Percentiles rank a stretch among this genome's conserved stretches.
These are phyloP conservation scores for Butorides virescens DNA, from an alignment of 2,113 vertebrate genomes.

Conservation along the genomic window DNA sequence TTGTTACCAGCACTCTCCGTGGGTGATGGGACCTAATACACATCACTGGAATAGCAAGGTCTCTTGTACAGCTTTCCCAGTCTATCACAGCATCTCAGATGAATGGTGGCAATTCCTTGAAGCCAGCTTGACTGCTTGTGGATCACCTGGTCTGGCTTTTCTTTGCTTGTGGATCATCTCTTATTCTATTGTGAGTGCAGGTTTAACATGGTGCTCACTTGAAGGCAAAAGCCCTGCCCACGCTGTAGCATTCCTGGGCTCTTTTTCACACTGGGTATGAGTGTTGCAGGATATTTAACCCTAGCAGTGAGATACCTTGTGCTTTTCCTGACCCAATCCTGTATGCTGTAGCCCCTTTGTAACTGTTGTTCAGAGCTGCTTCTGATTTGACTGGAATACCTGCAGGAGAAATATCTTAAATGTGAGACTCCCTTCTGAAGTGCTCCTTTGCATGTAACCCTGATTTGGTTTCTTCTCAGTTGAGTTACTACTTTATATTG, in stretches of 20 bases:
- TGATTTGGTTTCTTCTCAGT: not conserved
- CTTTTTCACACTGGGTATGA: not conserved
- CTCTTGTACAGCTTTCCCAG: not conserved
- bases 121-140: too few species aligned
- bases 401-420: not conserved
- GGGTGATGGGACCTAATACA: not conserved
- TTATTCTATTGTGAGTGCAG: rapidly evolving
- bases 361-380: not conserved
- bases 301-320: not conserved
- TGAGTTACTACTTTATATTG: not conserved
- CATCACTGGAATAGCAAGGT: not conserved
- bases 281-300: not conserved
- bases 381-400: not conserved
- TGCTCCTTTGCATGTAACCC: not conserved
- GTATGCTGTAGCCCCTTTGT: not conserved
- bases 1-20: not conserved
- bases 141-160: not conserved
- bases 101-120: not conserved
- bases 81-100: not conserved
- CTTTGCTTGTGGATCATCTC: not conserved
- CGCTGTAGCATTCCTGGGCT: not conserved
- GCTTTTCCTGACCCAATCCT: not conserved
- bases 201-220: not conserved
- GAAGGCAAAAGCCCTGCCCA: not conserved
- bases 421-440: not conserved